Conservation (phyloP, 2,113 vertebrate genomes). For the Bubo bubo region DNA sequence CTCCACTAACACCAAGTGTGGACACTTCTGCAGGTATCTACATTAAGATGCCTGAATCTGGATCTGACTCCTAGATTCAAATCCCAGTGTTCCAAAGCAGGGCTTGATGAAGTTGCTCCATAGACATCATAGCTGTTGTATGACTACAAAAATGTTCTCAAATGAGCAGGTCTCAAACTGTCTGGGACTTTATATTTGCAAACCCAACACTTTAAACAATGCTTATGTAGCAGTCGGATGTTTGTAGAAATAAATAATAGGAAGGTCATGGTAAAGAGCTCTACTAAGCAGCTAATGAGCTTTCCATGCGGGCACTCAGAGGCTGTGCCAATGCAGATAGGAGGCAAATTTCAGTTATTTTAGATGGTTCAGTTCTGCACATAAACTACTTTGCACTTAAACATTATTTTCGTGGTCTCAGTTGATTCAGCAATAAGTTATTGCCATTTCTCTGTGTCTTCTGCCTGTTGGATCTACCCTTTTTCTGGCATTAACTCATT, state of each 20-base stretch:
- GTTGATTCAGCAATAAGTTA: not conserved
- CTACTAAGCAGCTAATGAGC: accelerated
- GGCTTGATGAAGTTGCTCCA: not conserved
- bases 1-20: not conserved
- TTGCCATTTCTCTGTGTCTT: not conserved
- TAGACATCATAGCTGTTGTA: not conserved
- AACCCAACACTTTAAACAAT: not conserved
- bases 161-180: not conserved
- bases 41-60: not conserved
- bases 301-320: not conserved
- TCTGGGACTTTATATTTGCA: not conserved
- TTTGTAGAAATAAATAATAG: not conserved
- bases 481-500: not conserved
- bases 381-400: not conserved
- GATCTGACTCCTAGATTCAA: not conserved
- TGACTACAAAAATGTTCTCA: not conserved
- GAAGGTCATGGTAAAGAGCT: not conserved
- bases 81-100: not conserved
- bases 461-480: not conserved
- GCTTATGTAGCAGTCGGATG: not conserved
- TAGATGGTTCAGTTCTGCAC: not conserved
- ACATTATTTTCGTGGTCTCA: not conserved
- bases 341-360: not conserved
- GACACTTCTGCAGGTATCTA: not conserved
- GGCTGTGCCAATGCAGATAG: not conserved